Percentiles rank a stretch among this genome's conserved stretches.
These are phyloP conservation scores for Onthophagus sagittarius DNA, from an alignment of 2,888 invertebrate species.

Conservation along the genomic window DNA sequence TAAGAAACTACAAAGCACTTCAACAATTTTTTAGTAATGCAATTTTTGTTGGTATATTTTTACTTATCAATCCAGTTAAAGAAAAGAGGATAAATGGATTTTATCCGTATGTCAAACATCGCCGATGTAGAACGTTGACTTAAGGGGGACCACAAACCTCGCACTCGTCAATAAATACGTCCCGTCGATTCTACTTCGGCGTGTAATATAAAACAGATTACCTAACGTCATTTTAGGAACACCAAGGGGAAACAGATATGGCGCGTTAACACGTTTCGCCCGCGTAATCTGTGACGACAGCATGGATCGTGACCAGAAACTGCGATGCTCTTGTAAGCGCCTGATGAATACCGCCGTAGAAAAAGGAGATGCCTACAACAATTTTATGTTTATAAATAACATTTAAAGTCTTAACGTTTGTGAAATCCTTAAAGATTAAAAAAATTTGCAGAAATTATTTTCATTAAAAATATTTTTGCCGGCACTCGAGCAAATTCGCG, in stretches of 20 bases:
- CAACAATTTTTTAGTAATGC: too few species aligned
- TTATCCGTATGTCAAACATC: not conserved
- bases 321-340: conserved; percentile 28
- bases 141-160: not conserved
- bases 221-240: conserved; percentile 25
- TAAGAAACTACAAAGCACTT: too few species aligned
- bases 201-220: conserved; percentile 26
- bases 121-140: too few species aligned
- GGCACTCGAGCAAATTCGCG: not conserved
- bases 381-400: not conserved
- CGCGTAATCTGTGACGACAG: conserved; percentile 49
- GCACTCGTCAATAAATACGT: conserved; percentile 12
- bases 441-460: not conserved
- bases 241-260: conserved; percentile 44
- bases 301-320: conserved; percentile 48
- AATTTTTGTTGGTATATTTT: too few species aligned
- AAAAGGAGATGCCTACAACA: not conserved
- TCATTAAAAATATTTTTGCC: not conserved
- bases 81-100: too few species aligned
- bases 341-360: not conserved
- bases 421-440: not conserved
- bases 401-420: too few species aligned
- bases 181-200: conserved; percentile 18
- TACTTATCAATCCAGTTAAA: too few species aligned
- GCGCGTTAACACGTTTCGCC: conserved; percentile 46